These are phyloP conservation scores for Anthophora plumipes DNA, from an alignment of 2,888 invertebrate species.

Conservation along the genomic window DNA sequence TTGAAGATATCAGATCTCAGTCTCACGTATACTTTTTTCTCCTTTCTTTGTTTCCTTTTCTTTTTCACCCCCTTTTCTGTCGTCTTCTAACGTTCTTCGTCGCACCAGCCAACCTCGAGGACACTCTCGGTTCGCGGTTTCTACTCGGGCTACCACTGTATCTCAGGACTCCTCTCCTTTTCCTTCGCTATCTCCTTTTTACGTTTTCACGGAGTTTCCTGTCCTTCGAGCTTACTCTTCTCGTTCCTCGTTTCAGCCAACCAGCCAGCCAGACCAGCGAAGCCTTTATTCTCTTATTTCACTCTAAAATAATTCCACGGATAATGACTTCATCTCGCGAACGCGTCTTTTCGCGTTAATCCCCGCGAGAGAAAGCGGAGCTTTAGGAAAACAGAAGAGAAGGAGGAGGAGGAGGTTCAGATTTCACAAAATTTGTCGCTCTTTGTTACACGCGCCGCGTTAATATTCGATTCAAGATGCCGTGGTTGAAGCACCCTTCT, in stretches of 20 bases:
- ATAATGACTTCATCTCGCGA: conserved; percentile 64
- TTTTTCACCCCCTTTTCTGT: neutral
- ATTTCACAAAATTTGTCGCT: conserved; percentile 27
- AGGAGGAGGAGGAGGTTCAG: too few relatives aligned
- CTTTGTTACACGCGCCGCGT: neutral
- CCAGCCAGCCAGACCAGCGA: neutral
- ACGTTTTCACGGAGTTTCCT: conserved; percentile 18
- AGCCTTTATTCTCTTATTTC: conserved; percentile 65
- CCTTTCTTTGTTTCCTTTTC: neutral
- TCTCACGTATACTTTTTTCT: conserved; percentile 28
- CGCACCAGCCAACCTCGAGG: conserved; percentile 33
- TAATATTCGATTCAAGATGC: conserved; percentile 26
- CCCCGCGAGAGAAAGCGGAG: neutral
- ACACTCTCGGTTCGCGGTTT: conserved; percentile 41
- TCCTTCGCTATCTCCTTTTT: conserved; percentile 37
- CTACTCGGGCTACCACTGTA: conserved; percentile 14
- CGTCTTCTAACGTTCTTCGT: too few relatives aligned
- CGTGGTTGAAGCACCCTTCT: neutral
- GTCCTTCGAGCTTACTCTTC: neutral
- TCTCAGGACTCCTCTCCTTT: conserved; percentile 34
- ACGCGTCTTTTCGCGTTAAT: conserved; percentile 44
- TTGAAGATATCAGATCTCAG: conserved; percentile 66
- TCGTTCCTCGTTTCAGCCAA: neutral
- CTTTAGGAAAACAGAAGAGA: neutral
- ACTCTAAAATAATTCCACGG: conserved; percentile 70